Conservation (phyloP, 37 sponge, comb jelly and placozoan genomes). For the Theonella swinhoei region DNA sequence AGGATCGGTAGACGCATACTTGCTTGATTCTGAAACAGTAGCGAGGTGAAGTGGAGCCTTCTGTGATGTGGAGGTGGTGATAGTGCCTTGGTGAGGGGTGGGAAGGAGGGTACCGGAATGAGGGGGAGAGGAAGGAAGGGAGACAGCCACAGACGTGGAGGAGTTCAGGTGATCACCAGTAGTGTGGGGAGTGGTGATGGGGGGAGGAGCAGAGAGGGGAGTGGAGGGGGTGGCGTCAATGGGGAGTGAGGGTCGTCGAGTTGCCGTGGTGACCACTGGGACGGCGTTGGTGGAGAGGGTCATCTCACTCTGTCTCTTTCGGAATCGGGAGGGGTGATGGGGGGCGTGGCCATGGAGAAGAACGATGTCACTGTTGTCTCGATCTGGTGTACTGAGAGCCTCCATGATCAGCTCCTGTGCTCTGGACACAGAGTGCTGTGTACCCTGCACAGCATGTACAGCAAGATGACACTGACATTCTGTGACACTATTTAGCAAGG, state of each 20-base stretch:
- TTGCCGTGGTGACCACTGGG: not conserved
- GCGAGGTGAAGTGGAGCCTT: too few relatives aligned
- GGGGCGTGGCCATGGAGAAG: constrained; percentile 14
- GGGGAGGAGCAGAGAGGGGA: not conserved
- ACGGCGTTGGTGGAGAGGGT: not conserved
- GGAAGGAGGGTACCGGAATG: not conserved
- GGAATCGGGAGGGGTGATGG: not conserved
- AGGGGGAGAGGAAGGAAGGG: not conserved
- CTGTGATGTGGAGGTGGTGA: not conserved
- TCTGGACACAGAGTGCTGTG: constrained; percentile 62
- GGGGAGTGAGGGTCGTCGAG: not conserved
- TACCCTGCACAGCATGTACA: constrained; percentile 39
- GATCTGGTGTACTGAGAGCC: constrained; percentile 72
- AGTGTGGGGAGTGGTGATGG: not conserved
- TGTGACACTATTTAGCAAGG: too few relatives aligned
- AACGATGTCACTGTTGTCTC: not conserved
- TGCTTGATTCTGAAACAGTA: constrained; percentile 31
- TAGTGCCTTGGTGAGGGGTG: not conserved
- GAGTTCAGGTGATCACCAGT: constrained; percentile 1
- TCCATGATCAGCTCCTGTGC: constrained; percentile 82
- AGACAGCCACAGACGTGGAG: not conserved
- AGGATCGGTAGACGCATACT: constrained; percentile 21
- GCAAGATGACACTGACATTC: too few relatives aligned
- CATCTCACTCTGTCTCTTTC: not conserved
- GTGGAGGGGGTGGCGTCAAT: not conserved